Evolutionary conservation across 2,797 vertebrate genomes (phyloP).

Genomic region (Acipenser transmontanus): DNA sequence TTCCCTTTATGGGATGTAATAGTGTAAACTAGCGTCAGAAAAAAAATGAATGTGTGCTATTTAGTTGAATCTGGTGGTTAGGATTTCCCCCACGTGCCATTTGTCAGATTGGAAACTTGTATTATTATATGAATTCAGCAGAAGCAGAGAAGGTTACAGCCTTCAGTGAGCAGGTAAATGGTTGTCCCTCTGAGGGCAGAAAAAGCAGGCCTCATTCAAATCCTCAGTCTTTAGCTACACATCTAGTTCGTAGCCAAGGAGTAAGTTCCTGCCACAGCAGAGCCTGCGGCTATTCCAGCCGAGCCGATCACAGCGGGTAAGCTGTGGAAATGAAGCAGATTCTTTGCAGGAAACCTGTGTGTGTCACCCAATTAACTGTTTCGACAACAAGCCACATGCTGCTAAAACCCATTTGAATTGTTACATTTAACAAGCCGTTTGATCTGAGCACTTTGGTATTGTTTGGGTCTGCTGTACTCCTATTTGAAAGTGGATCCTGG

Average conservation of each 20-base stretch:
- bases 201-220: conserved; percentile 1
- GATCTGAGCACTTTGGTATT: conserved; percentile 20
- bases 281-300: not conserved
- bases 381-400: conserved; percentile 25
- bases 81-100: not conserved
- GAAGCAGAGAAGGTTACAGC: not conserved
- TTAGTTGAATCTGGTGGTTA: too few relatives aligned
- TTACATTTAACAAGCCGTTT: conserved; percentile 25
- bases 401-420: conserved; percentile 9
- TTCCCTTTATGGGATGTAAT: too few relatives aligned
- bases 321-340: not conserved
- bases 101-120: not conserved
- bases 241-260: not conserved
- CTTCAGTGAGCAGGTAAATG: conserved; percentile 1
- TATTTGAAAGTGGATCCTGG: conserved; percentile 44
- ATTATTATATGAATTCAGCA: not conserved
- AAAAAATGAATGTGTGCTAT: too few relatives aligned
- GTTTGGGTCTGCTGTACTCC: conserved; percentile 33
- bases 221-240: not conserved
- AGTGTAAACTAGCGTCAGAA: too few relatives aligned
- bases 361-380: conserved; percentile 27
- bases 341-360: conserved; percentile 7
- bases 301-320: not conserved
- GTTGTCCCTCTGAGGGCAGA: not conserved
- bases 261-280: not conserved